These are phyloP conservation scores for Argyra leucocephala DNA, from an alignment of 2,888 invertebrate genomes.

Conservation along the genomic window DNA sequence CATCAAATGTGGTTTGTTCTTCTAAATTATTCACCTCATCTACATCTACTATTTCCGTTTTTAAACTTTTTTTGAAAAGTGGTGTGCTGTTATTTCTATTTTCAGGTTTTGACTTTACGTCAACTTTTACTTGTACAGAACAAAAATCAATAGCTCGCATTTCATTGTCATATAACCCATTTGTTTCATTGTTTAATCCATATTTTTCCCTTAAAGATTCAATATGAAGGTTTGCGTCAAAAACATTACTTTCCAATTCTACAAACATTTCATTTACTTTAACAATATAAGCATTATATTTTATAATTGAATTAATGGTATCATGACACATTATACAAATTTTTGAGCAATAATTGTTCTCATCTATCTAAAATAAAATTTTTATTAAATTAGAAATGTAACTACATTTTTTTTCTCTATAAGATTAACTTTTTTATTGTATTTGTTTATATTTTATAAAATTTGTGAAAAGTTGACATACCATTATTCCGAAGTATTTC, in stretches of 20 bases:
- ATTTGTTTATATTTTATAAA: too few relatives aligned
- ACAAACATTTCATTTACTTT: background rate
- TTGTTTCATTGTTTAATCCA: background rate
- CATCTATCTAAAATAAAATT: too few relatives aligned
- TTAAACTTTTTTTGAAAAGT: background rate
- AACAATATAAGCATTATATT: background rate
- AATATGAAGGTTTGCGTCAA: background rate
- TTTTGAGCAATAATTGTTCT: background rate
- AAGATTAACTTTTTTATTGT: background rate
- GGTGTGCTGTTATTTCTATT: background rate
- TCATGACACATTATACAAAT: background rate
- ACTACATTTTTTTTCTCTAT: too few relatives aligned
- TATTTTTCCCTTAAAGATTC: background rate
- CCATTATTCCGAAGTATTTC: background rate
- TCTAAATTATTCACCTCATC: background rate
- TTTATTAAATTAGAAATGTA: too few relatives aligned
- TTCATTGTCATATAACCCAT: background rate
- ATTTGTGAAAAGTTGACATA: background rate
- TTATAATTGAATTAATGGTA: background rate
- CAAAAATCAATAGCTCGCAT: background rate
- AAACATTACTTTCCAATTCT: background rate
- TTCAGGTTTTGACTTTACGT: background rate
- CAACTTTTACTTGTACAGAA: background rate
- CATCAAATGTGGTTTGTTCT: background rate
- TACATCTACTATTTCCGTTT: background rate